Evolutionary conservation across 2,888 invertebrate genomes (phyloP), one percentile per base, ranked within the genome.

Genomic region (Pristionchus maxplancki): DNA sequence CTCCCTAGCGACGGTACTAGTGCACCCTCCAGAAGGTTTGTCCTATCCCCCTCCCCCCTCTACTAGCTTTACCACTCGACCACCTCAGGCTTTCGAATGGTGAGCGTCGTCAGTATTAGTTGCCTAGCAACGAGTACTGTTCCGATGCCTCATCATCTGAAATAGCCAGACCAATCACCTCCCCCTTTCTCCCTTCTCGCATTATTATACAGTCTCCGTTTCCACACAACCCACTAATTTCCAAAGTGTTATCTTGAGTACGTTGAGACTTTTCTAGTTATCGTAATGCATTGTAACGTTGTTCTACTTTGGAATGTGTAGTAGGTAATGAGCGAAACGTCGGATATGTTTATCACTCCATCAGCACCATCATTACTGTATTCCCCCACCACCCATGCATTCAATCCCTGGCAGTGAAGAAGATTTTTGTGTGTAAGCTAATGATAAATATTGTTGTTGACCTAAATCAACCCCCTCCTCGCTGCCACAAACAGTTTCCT

Each of bases 371-470:
- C 40, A 31, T 24, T 74, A 74, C 74, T 40, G 74, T 74, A 74
- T 74, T 40, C 74, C 74, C 64, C 28, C 34, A 13, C 37, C n/a
- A 11, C 37, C 67, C 67, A 37, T 71, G 34, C 31, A 17, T 37
- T 28, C 34, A 71, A 17, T 28, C 17, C 17, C 17, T 34, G 67
- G 34, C 74, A 74, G 74, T 74, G 74, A 74, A 74, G 74, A 74
- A 67, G 67, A 37, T 74, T 74, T 64, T 74, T 74, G 74, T 74
- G 74, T 74, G 74, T 74, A 74, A 40, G 20, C 74, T 74, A 40
- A 74, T 40, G 74, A 74, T 74, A 74, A 74, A 74, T 74, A 74
- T 74, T 74, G 74, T 74, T 74, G 74, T 74, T 74, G 74, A 74
- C 40, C 20, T 44, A 34, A 44, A 74, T 24, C 17, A n/a, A n/a